These are phyloP conservation scores for Australoheros scitulus DNA, from an alignment of 2,113 vertebrate species.

Conservation along the genomic window DNA sequence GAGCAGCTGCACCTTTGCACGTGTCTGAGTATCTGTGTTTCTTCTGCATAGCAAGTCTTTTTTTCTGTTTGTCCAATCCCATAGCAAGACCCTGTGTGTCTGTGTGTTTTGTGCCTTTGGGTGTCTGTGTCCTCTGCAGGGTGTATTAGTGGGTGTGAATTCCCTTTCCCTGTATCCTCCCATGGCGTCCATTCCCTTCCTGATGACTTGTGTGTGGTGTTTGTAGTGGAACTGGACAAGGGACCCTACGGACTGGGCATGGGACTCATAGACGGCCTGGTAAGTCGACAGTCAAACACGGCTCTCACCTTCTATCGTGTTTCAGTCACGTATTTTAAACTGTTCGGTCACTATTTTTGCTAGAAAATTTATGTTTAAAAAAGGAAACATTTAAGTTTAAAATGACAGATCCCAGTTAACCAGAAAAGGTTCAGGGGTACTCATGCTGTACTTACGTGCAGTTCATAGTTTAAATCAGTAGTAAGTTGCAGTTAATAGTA, in stretches of 20 bases:
- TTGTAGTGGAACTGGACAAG: conserved; percentile 93
- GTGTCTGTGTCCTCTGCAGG: conserved; percentile 79
- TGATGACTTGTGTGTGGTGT: conserved; percentile 89
- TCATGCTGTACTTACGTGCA: background rate
- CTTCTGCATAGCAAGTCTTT: conserved; percentile 29
- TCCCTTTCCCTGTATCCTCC: conserved; percentile 83
- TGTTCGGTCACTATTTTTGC: background rate
- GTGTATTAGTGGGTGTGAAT: conserved; percentile 81
- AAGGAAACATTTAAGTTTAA: background rate
- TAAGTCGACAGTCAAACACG: conserved; percentile 74
- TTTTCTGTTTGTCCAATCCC: conserved; percentile 57
- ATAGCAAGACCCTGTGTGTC: conserved; percentile 64
- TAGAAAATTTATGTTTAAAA: background rate
- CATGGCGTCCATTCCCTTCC: conserved; percentile 82
- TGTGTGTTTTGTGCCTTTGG: conserved; percentile 53
- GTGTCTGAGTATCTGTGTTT: conserved; percentile 30
- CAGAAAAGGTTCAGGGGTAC: background rate
- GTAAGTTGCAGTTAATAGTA: background rate
- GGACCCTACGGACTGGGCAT: conserved; percentile 93
- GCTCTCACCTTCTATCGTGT: background rate
- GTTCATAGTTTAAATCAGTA: background rate
- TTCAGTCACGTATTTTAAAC: background rate
- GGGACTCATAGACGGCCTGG: conserved; percentile 95
- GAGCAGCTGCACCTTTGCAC: conserved; percentile 29
- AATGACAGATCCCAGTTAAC: no score